Evolutionary conservation across 2,888 invertebrate species (phyloP).

Genomic region (Hypolimnas misippus): DNA sequence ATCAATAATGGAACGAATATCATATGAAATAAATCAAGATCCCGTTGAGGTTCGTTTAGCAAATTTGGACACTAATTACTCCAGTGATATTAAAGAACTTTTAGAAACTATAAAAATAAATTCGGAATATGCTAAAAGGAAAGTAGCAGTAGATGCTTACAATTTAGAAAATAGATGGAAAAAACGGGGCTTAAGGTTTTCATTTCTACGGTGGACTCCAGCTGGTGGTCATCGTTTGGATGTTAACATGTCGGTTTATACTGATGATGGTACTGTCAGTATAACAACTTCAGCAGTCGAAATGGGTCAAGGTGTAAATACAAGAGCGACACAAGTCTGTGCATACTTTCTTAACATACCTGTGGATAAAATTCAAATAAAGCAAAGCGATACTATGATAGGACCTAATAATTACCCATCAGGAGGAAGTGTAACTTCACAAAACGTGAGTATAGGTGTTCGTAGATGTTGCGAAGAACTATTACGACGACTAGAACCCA

Average conservation of each 20-base stretch:
- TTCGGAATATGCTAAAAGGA: conserved; percentile 78
- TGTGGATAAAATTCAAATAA: conserved; percentile 85
- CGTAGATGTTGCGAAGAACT: conserved; percentile 75
- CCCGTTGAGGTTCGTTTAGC: conserved; percentile 79
- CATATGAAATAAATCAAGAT: conserved; percentile 78
- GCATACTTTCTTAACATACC: conserved; percentile 86
- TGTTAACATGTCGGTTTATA: conserved; percentile 84
- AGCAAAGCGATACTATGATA: conserved; percentile 84
- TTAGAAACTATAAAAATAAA: conserved; percentile 77
- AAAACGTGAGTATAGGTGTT: conserved; percentile 82
- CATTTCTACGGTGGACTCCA: conserved; percentile 85
- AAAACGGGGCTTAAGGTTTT: conserved; percentile 86
- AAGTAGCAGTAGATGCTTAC: conserved; percentile 73
- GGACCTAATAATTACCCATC: conserved; percentile 86
- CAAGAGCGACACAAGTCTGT: conserved; percentile 86
- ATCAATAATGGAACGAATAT: conserved; percentile 86
- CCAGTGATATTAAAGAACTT: conserved; percentile 65
- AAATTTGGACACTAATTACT: conserved; percentile 69
- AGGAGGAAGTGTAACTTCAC: conserved; percentile 88
- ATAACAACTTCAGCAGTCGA: conserved; percentile 87
- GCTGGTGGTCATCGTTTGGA: conserved; percentile 54
- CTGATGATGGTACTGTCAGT: conserved; percentile 85
- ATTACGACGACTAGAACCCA: conserved; percentile 67
- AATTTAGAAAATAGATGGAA: conserved; percentile 88
- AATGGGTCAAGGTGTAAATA: conserved; percentile 90